These are phyloP conservation scores for Chondrosia reniformis DNA, from an alignment of 37 sponge, comb jelly and placozoan genomes.

Conservation along the genomic window DNA sequence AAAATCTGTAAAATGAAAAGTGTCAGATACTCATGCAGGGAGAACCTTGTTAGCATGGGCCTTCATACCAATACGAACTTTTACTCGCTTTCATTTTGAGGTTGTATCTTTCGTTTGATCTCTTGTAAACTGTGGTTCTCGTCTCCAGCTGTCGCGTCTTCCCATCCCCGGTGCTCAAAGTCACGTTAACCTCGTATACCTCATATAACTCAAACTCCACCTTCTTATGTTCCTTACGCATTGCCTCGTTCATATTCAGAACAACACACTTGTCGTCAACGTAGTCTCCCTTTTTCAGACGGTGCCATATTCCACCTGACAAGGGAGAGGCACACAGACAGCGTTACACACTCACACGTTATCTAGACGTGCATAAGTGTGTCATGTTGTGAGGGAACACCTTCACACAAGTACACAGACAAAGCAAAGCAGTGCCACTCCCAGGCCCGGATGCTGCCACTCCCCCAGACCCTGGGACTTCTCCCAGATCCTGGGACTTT, in stretches of 20 bases:
- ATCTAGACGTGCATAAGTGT: too few relatives aligned
- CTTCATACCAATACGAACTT: constrained; percentile 39
- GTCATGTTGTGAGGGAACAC: too few relatives aligned
- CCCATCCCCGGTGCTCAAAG: constrained; percentile 91
- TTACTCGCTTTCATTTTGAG: constrained; percentile 94
- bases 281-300: constrained; percentile 11
- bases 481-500: background rate
- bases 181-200: constrained; percentile 91
- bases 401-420: background rate
- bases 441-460: background rate
- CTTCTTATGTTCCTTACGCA: constrained; percentile 83
- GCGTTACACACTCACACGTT: too few relatives aligned
- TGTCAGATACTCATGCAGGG: background rate
- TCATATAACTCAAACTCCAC: constrained; percentile 93
- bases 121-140: constrained; percentile 88
- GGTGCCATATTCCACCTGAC: constrained; percentile 28
- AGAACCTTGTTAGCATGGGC: background rate
- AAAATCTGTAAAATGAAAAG: constrained; percentile 56
- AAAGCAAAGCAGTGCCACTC: background rate
- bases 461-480: background rate
- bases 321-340: background rate
- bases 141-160: constrained; percentile 66
- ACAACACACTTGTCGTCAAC: constrained; percentile 49
- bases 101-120: constrained; percentile 77
- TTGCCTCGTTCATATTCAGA: constrained; percentile 48